A percentile compares a stretch with the other conserved stretches of the same genome.
phyloP scores from a whole-genome alignment of 2,888 invertebrate genomes.

The Mesorhabditis belari region DNA sequence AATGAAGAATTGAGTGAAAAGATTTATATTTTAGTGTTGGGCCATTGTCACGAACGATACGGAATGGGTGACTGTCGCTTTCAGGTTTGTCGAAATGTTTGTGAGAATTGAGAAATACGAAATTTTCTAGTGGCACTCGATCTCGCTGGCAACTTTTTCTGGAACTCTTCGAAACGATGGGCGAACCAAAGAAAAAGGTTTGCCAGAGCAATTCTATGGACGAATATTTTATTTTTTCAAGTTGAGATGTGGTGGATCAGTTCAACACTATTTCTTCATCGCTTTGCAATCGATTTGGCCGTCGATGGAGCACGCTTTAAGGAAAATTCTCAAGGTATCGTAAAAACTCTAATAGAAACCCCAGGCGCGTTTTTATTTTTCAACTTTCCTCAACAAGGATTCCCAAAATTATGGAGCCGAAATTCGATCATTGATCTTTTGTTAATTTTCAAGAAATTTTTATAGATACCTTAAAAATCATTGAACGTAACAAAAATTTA shows the following conservation, averaged over 20 bases:
- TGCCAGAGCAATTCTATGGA: background rate
- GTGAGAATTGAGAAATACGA: background rate
- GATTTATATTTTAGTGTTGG: conserved; percentile 39
- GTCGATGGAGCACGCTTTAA: conserved; percentile 11
- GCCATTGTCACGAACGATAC: conserved; percentile 36
- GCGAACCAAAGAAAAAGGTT: conserved; percentile 34
- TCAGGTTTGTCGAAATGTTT: conserved; percentile 7
- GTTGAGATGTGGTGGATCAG: conserved; percentile 41
- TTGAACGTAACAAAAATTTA: too few relatives aligned
- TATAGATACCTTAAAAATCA: too few relatives aligned
- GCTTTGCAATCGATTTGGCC: conserved; percentile 41
- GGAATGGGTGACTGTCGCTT: conserved; percentile 37
- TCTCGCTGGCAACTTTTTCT: conserved; percentile 44
- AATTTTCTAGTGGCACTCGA: conserved; percentile 34
- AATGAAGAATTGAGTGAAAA: background rate
- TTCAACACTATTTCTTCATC: conserved; percentile 46
- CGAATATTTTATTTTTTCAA: conserved; percentile 9
- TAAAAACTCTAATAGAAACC: background rate
- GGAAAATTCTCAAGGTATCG: conserved; percentile 5
- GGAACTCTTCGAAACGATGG: conserved; percentile 47
- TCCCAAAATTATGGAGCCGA: too few relatives aligned
- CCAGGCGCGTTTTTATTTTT: background rate
- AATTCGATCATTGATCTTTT: too few relatives aligned
- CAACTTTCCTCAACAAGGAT: background rate
- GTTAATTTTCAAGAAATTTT: too few relatives aligned